Conservation (phyloP, 2,888 invertebrate genomes). For the Spicauda simplicius region DNA sequence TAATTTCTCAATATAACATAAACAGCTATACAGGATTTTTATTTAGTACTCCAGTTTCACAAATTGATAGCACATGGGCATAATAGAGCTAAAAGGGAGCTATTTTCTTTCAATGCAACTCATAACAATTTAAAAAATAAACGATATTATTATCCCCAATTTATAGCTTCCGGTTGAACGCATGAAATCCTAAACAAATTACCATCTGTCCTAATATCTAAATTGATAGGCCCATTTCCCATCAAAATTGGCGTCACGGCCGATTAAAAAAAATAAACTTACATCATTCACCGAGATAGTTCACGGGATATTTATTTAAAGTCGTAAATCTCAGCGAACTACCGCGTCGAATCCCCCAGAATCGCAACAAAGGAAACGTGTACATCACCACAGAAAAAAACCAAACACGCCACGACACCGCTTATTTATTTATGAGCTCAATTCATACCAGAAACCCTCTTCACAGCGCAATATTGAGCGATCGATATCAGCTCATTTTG, state of each 20-base stretch:
- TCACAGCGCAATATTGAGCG: constrained; percentile 73
- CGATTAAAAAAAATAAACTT: constrained; percentile 41
- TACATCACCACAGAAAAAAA: constrained; percentile 67
- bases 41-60: no score
- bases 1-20: no score
- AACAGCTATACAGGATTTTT: no score
- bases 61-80: no score
- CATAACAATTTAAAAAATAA: no score
- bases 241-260: constrained; percentile 28
- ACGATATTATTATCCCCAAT: no score
- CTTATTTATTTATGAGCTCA: constrained; percentile 82
- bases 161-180: neutral
- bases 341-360: constrained; percentile 68
- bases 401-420: constrained; percentile 75
- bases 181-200: constrained; percentile 12
- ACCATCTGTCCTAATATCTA: constrained; percentile 14
- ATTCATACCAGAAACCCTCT: constrained; percentile 71
- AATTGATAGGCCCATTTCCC: constrained; percentile 19
- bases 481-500: constrained; percentile 81
- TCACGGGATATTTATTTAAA: constrained; percentile 50
- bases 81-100: no score
- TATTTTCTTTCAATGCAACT: no score
- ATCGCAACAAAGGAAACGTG: constrained; percentile 68
- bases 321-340: constrained; percentile 53
- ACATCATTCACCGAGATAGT: constrained; percentile 45